Conservation (phyloP, 2,888 invertebrate genomes). For the Drosophila macrospina region DNA sequence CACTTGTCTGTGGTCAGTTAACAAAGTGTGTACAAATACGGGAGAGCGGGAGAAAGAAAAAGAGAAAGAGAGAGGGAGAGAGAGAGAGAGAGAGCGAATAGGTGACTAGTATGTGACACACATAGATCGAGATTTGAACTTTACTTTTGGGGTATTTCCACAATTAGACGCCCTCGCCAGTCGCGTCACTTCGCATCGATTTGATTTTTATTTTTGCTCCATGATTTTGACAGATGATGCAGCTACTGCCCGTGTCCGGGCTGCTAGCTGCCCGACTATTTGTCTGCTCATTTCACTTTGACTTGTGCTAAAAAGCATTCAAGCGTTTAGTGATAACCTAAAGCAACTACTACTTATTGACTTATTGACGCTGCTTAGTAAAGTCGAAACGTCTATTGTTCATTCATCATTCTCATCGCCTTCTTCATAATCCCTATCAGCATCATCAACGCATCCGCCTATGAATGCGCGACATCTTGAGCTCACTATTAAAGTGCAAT, state of each 20-base stretch:
- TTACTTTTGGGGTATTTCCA: slow-evolving; percentile 40
- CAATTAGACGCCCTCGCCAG: slow-evolving; percentile 3
- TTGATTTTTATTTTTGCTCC: slow-evolving; percentile 29
- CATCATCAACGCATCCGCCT: slow-evolving; percentile 10
- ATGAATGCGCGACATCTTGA: not conserved
- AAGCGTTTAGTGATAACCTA: slow-evolving; percentile 26
- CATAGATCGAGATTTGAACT: slow-evolving; percentile 15
- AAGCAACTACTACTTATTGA: no score
- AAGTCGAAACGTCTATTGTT: slow-evolving; percentile 5
- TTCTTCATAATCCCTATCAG: slow-evolving; percentile 1
- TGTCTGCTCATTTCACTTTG: slow-evolving; percentile 12
- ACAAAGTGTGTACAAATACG: not conserved
- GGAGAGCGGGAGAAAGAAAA: not conserved
- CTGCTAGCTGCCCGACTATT: not conserved
- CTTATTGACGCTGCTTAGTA: not conserved
- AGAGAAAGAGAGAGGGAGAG: not conserved
- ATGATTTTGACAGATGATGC: slow-evolving; percentile 37
- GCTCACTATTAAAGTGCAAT: not conserved
- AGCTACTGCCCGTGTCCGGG: slow-evolving; percentile 4
- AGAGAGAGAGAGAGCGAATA: not conserved
- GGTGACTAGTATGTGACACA: not conserved
- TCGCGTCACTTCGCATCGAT: slow-evolving; percentile 11
- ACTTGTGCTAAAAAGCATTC: slow-evolving; percentile 32
- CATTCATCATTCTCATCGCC: no score
- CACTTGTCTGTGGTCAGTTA: slow-evolving; percentile 57